Evolutionary conservation across 2,113 vertebrate genomes (phyloP), one percentile per base, ranked within the genome.

Genomic region (Phylloscopus trochiloides): DNA sequence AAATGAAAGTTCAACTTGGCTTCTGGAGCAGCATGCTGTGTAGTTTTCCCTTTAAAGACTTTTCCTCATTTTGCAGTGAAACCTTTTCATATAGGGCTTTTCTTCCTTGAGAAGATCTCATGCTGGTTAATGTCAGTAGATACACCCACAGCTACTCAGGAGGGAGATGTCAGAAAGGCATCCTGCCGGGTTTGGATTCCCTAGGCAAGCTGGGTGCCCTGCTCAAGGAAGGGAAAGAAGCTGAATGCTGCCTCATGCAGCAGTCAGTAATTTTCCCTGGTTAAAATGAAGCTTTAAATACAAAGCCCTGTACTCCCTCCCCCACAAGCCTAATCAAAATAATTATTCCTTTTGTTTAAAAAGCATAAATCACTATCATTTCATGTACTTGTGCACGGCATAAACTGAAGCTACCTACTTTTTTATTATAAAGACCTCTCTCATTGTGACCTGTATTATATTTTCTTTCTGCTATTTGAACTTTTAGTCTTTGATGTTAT

Each of bases 91-190:
- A 47, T 48, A 52, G 75, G 38, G 38, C 74, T 86, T 90, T 95
- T 70, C 87, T 92, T 87, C 87, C 62, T 92, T 61, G 71, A 82
- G 81, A 91, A 91, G 87, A 11, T 86, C 50, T 90, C 94, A 32
- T 3, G 81, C 93, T 96, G 94, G 88, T 83, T 96, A 86, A 93
- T 82, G 82, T 95, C 93, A 90, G 87, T 50, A 76, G 90, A 31
- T 93, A 88, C 95, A 95, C 96, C 94, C 92, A 96, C 78, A 3
- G 59, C 62, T 87, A 26, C 78, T 93, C 81, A 76, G 77, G 86
- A 87, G 91, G 85, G 76, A 68, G 93, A 88, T 95, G 87, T 72
- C 84, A 93, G 66, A 95, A 96, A 94, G 84, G 87, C 13, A 0
- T 61, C 92, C 81, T 94, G 54, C 81, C 0, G 6, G 14, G 22